Conservation (phyloP, 2,888 invertebrate species). For the Venusia cambrica region DNA sequence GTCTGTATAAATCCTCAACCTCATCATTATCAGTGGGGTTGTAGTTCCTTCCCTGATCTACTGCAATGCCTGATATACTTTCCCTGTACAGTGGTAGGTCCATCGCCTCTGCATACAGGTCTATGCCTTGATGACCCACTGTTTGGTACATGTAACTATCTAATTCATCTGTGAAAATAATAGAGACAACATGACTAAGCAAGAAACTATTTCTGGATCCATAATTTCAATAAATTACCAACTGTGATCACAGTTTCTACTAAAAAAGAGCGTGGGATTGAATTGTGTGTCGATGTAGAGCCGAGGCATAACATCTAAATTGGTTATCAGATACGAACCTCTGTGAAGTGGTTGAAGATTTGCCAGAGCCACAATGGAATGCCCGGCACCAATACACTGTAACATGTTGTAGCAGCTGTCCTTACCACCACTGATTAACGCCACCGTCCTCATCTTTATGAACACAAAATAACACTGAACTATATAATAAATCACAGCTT, state of each 20-base stretch:
- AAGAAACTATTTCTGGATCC: no score
- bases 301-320: conserved; percentile 36
- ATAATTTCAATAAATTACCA: conserved; percentile 1
- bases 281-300: conserved; percentile 17
- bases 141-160: conserved; percentile 99
- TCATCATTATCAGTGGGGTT: conserved; percentile 93
- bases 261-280: conserved; percentile 5
- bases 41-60: conserved; percentile 89
- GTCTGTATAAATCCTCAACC: conserved; percentile 96
- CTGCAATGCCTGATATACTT: conserved; percentile 91
- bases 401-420: conserved; percentile 99
- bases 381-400: conserved; percentile 97
- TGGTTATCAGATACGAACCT: conserved; percentile 74
- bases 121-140: conserved; percentile 97
- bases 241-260: conserved; percentile 4
- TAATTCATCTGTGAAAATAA: conserved; percentile 85
- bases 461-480: conserved; percentile 46
- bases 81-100: conserved; percentile 93
- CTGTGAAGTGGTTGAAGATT: conserved; percentile 94
- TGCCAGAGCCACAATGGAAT: conserved; percentile 96
- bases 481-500: conserved; percentile 46
- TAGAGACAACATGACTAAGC: no score
- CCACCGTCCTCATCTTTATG: conserved; percentile 90
- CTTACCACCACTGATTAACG: conserved; percentile 98
- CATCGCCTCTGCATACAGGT: conserved; percentile 96